These are phyloP conservation scores for Drosophila prostipennis DNA, from an alignment of 2,888 invertebrate species.

Conservation along the genomic window DNA sequence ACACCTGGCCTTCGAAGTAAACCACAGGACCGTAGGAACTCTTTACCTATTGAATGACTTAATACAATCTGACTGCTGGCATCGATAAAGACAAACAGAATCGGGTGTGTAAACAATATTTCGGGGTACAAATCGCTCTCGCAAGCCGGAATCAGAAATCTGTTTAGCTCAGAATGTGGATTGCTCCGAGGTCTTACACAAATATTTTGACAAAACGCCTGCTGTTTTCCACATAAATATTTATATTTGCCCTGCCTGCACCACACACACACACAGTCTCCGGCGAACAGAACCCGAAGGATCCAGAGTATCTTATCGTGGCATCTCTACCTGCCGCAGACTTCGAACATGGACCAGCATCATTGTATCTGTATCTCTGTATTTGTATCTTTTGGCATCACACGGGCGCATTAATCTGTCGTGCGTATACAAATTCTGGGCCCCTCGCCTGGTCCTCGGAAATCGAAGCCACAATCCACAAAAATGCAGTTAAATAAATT, in stretches of 20 bases:
- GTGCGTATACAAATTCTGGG: conserved; percentile 70
- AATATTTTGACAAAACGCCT: conserved; percentile 83
- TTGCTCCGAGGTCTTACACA: conserved; percentile 66
- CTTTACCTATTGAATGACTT: conserved; percentile 58
- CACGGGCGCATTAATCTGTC: conserved; percentile 58
- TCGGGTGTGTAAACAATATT: conserved; percentile 67
- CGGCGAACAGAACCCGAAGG: background rate
- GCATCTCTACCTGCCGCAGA: conserved; percentile 70
- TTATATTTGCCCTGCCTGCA: conserved; percentile 69
- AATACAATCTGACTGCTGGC: conserved; percentile 61
- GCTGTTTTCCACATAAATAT: conserved; percentile 82
- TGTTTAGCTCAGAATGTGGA: conserved; percentile 41
- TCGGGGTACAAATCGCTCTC: conserved; percentile 62
- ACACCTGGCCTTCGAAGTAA: background rate
- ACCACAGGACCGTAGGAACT: conserved; percentile 32
- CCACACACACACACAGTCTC: conserved; percentile 19
- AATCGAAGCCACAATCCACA: conserved; percentile 81
- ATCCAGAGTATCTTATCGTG: conserved; percentile 58
- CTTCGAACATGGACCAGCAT: conserved; percentile 66
- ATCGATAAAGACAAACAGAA: conserved; percentile 66
- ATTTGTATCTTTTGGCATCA: conserved; percentile 68
- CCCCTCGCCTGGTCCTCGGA: conserved; percentile 46
- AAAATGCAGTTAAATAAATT: conserved; percentile 80
- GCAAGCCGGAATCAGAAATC: conserved; percentile 56
- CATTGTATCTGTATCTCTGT: conserved; percentile 43